Evolutionary conservation across 1,140 invertebrate species (phyloP).

Genomic region (Forficula auricularia): DNA sequence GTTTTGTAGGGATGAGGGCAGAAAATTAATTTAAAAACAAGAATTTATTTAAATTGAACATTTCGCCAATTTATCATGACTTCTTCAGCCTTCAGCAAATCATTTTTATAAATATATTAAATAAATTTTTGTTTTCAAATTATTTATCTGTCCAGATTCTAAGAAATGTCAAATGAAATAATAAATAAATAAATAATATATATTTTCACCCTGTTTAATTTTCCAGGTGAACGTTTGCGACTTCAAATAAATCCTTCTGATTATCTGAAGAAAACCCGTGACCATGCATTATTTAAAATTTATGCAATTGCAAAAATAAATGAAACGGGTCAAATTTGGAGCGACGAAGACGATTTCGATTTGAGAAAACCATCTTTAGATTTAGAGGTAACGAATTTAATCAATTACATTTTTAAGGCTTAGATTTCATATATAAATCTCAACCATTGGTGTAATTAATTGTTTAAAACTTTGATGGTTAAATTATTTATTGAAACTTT

Average conservation of each 20-base stretch:
- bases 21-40: too few relatives aligned
- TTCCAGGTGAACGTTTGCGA: conserved; percentile 20
- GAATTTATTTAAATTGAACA: too few relatives aligned
- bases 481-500: too few relatives aligned
- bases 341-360: conserved; percentile 48
- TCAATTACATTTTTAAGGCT: conserved; percentile 10
- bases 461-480: too few relatives aligned
- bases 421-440: too few relatives aligned
- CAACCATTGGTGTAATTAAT: too few relatives aligned
- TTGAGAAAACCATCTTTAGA: conserved; percentile 41
- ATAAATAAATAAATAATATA: neutral
- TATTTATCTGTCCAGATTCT: neutral
- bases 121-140: neutral
- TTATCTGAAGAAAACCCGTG: conserved; percentile 47
- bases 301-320: conserved; percentile 45
- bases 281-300: conserved; percentile 48
- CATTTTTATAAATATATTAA: neutral
- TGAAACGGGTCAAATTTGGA: conserved; percentile 49
- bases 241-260: conserved; percentile 27
- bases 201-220: neutral
- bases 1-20: too few relatives aligned
- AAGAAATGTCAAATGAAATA: neutral
- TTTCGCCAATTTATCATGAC: too few relatives aligned
- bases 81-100: too few relatives aligned
- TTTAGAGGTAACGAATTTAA: conserved; percentile 34